Evolutionary conservation across 2,113 vertebrate genomes (phyloP).

Genomic region (Osmerus mordax): DNA sequence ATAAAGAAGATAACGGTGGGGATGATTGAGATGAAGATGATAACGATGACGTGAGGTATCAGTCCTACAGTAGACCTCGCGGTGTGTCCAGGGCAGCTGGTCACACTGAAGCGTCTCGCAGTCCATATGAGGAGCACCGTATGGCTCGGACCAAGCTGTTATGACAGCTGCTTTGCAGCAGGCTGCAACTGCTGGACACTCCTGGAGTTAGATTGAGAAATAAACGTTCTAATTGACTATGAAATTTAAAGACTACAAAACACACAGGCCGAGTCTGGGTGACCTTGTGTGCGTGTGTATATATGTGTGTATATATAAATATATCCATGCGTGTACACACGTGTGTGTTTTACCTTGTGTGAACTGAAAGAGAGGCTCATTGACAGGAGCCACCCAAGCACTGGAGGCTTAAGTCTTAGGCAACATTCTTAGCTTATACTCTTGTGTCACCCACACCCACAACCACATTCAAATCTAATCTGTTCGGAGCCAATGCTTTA

Average conservation of each 20-base stretch:
- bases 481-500: constrained; percentile 2
- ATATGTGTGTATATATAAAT: neutral
- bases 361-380: constrained; percentile 1
- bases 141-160: constrained; percentile 48
- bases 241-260: constrained; percentile 47
- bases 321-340: neutral
- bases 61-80: constrained; percentile 22
- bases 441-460: constrained; percentile 15
- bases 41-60: constrained; percentile 27
- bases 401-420: constrained; percentile 4
- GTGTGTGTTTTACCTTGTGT: neutral
- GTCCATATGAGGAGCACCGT: constrained; percentile 42
- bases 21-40: constrained; percentile 14
- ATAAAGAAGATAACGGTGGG: constrained; percentile 13
- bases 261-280: constrained; percentile 27
- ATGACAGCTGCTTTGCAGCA: constrained; percentile 58
- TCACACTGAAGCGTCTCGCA: constrained; percentile 46
- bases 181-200: constrained; percentile 31
- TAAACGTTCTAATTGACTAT: constrained; percentile 58
- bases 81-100: constrained; percentile 55
- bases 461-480: neutral
- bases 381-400: constrained; percentile 27
- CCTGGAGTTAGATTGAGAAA: constrained; percentile 62
- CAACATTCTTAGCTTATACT: constrained; percentile 1
- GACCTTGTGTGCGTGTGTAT: neutral